Percentiles rank a stretch among this genome's conserved stretches.
These are phyloP conservation scores for Laticauda laticaudata DNA, from an alignment of 2,113 vertebrate species.

Conservation along the genomic window DNA sequence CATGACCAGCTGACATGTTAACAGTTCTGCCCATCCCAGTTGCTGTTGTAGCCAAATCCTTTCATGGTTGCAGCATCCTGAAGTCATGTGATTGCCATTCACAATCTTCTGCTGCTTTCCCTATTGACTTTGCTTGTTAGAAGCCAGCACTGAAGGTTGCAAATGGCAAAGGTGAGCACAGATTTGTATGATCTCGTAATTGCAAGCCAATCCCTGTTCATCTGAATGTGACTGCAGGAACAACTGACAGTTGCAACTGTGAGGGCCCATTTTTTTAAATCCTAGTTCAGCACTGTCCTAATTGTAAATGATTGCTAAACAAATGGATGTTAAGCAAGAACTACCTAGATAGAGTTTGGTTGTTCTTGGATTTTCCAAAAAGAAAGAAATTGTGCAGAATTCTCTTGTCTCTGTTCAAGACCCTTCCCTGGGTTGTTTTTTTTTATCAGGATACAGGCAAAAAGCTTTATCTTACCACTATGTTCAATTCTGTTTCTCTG, in stretches of 20 bases:
- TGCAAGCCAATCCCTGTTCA: background rate
- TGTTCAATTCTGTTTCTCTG: conserved; percentile 38
- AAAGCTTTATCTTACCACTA: background rate
- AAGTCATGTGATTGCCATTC: background rate
- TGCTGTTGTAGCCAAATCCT: background rate
- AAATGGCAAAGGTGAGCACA: background rate
- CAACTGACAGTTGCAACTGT: background rate
- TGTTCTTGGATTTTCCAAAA: background rate
- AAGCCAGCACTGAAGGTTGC: background rate
- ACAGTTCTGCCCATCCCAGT: background rate
- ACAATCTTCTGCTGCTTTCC: background rate
- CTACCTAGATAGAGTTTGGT: background rate
- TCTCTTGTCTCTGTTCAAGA: conserved; percentile 35
- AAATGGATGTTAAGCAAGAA: background rate
- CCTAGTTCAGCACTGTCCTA: background rate
- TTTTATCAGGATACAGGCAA: background rate
- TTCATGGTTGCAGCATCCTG: background rate
- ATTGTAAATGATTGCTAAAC: background rate
- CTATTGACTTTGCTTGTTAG: background rate
- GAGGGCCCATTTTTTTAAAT: background rate
- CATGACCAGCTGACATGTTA: background rate
- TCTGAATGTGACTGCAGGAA: background rate
- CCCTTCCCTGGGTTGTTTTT: conserved; percentile 8
- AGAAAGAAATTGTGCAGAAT: background rate
- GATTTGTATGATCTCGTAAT: background rate